phyloP scores from a whole-genome alignment of 2,113 vertebrate species.

The Ciconia boyciana region DNA sequence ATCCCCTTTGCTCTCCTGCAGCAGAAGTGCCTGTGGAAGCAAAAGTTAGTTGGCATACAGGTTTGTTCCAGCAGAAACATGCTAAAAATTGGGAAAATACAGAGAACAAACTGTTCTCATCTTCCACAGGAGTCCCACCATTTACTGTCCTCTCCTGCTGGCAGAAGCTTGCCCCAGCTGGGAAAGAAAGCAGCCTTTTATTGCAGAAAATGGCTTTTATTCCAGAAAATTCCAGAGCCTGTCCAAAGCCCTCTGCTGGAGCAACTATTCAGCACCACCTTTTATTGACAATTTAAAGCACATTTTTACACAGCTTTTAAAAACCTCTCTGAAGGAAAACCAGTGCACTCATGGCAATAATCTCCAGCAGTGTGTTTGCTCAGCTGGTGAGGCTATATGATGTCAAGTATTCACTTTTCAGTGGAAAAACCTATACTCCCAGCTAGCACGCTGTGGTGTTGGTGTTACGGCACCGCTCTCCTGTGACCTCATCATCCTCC shows the following conservation, averaged over 20 bases:
- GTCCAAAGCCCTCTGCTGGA: not conserved
- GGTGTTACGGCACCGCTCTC: no score
- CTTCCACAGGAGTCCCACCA: not conserved
- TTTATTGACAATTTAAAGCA: not conserved
- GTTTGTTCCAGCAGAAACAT: no score
- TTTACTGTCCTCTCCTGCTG: not conserved
- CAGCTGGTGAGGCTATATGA: fast-evolving
- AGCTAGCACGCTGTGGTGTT: fast-evolving
- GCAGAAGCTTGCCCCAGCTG: not conserved
- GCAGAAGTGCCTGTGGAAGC: not conserved
- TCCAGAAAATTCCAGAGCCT: not conserved
- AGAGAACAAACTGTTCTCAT: no score
- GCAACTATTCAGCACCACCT: not conserved
- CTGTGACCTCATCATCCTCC: not conserved
- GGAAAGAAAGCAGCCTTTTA: not conserved
- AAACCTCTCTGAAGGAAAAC: not conserved
- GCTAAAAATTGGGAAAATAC: not conserved
- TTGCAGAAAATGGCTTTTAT: not conserved
- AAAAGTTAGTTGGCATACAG: not conserved
- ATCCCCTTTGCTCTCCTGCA: no score
- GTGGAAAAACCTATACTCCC: not conserved
- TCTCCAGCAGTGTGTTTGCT: not conserved
- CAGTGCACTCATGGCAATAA: not conserved
- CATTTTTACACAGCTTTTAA: not conserved
- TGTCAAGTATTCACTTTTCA: not conserved